A percentile compares a stretch with the other conserved stretches of the same genome.
Conservation (phyloP, 2,113 vertebrate genomes). For the Atlantisia rogersi region DNA sequence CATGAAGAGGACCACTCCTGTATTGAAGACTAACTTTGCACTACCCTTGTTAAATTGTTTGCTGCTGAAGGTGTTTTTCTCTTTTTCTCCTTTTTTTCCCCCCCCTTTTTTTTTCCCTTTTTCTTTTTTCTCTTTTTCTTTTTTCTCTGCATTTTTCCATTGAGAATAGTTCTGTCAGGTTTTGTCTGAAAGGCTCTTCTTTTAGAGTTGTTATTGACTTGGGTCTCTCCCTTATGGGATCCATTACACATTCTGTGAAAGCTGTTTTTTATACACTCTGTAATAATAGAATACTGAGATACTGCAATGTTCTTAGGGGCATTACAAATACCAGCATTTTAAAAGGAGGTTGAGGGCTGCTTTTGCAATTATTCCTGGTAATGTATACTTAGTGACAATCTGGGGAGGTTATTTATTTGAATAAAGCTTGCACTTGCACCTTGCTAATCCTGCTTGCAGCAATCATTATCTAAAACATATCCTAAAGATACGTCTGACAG, state of each 20-base stretch:
- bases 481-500: not conserved
- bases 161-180: not conserved
- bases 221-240: not conserved
- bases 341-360: not conserved
- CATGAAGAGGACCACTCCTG: not conserved
- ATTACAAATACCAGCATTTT: not conserved
- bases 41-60: not conserved
- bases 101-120: no score
- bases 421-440: not conserved
- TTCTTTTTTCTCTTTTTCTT: not conserved
- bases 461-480: not conserved
- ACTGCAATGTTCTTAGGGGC: not conserved
- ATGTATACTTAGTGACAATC: not conserved
- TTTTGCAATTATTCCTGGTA: not conserved
- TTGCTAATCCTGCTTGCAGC: not conserved
- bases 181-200: not conserved
- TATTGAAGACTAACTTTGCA: not conserved
- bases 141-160: not conserved
- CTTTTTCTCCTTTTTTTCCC: not conserved
- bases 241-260: not conserved
- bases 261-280: not conserved
- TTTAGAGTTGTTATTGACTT: not conserved
- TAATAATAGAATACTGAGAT: not conserved
- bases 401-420: not conserved
- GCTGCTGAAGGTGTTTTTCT: not conserved